Conservation (phyloP, 1,140 invertebrate genomes). For the Drosophila truncata region DNA sequence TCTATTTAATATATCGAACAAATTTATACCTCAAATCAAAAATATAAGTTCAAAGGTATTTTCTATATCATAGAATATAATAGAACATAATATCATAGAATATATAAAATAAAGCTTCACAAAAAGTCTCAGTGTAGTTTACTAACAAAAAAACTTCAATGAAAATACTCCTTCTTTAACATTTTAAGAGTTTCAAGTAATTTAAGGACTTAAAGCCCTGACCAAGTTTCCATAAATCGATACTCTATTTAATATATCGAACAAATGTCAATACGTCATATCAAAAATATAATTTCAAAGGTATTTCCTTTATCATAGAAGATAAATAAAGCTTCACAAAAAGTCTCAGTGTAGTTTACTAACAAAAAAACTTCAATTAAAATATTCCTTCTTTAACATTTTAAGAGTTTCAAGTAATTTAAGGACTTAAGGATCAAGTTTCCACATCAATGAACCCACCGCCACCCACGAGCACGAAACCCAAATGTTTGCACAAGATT, state of each 20-base stretch:
- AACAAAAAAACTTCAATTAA: not conserved
- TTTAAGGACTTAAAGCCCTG: conserved; percentile 33
- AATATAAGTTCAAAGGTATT: too few relatives aligned
- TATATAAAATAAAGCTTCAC: too few relatives aligned
- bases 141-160: not conserved
- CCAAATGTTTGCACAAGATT: conserved; percentile 53
- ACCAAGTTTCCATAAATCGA: too few relatives aligned
- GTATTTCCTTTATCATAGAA: too few relatives aligned
- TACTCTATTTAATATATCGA: too few relatives aligned
- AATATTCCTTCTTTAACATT: not conserved
- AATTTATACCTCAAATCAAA: too few relatives aligned
- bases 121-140: not conserved
- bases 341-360: not conserved
- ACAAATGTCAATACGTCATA: too few relatives aligned
- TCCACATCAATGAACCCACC: conserved; percentile 24
- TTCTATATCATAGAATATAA: too few relatives aligned
- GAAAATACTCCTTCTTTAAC: not conserved
- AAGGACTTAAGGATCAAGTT: conserved; percentile 39
- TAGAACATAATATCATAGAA: too few relatives aligned
- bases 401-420: conserved; percentile 13
- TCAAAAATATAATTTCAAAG: too few relatives aligned
- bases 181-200: conserved; percentile 12
- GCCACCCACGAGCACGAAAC: conserved; percentile 40
- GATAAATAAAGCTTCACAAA: too few relatives aligned
- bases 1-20: too few relatives aligned